Evolutionary conservation across 2,888 invertebrate genomes (phyloP), one percentile per base, ranked within the genome.

Genomic region (Mesorhabditis belari): DNA sequence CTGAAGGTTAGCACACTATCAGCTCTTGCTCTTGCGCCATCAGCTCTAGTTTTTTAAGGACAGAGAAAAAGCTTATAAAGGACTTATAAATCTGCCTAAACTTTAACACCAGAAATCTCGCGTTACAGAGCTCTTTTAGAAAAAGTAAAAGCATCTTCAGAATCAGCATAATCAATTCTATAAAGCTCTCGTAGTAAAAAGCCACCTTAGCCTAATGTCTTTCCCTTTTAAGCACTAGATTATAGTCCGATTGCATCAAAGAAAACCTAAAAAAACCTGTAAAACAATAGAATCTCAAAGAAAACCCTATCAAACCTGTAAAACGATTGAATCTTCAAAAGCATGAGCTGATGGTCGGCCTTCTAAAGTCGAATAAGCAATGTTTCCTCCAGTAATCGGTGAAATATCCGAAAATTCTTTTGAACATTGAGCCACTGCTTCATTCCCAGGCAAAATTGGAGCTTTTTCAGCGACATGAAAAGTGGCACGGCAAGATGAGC

Each of bases 371-470:
- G 79, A 79, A 64, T 76, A 79, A 28, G 79, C 78, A 55, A 79
- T 79, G 57, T 91, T 92, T 21, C 94, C 96, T 19, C 91, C 93
- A 3, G 90, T 88, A 64, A 96, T 84, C 0, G 96, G 96, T 0
- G 94, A 92, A 71, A 98, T 94, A 80, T 96, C 96, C 4, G 94
- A 94, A 84, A 91, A 96, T 81, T 95, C 95, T 27, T 92, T 90
- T n/a, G 91, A 93, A 81, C 98, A 98, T n/a, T 96, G 86, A 0
- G 96, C 92, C 64, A 90, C 86, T 0, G 92, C 91, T 82, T 96
- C 95, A 52, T 88, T 87, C 27, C 88, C 88, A 0, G 88, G 88
- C 3, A 88, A 85, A 58, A 89, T 87, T 27, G 88, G 80, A 5
- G 87, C 86, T 27, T 87, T 87, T 71, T 93, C 92, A 2, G 89